Base-by-base conservation (phyloP, 2,888 invertebrate genomes). In the Nomada fucata region DNA sequence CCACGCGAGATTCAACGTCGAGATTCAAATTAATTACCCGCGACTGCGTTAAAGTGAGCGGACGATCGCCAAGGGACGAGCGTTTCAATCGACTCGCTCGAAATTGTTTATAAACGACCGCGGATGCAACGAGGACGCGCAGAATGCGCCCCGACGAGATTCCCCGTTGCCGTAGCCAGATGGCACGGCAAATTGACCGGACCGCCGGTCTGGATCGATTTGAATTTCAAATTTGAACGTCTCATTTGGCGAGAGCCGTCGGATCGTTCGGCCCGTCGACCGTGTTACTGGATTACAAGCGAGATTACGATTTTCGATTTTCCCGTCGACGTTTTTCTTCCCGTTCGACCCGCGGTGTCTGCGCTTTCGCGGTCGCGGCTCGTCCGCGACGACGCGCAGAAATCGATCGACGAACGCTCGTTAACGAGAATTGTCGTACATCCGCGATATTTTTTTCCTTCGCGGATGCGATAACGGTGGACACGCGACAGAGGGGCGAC, bases 121-220 rank as follows among this genome's bases (percentile, higher is more conserved):
- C 36, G 67, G 36, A 26, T 55, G 76, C 47, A 36, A 53, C 61
- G 50, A 20, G 15, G 52, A n/a, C 63, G 79, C 11, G 52, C 26
- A 2, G 67, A 61, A 61, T 18, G 60, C 36, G 15, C 70, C 50
- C n/a, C 55, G 68, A 68, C 18, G 63, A 50, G 64, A 47, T 61
- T 61, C 70, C 36, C 42, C 72, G 79, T 78, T 72, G 80, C 72
- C 73, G 52, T 20, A 47, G 79, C 29, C 72, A 79, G 72, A 81
- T 69, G 80, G 68, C n/a, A 73, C 63, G 79, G 10, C 47, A 81
- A 81, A 81, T 81, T 70, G 81, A 79, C 79, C 61, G 55, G 55
- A 53, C 64, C 70, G 69, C 65, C 53, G 64, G 64, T 74, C 50
- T 36, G 69, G 10, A 70, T 74, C 81, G 74, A 79, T 76, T 76